These are phyloP conservation scores for Monochamus alternatus DNA, from an alignment of 2,888 invertebrate species.

Conservation along the genomic window DNA sequence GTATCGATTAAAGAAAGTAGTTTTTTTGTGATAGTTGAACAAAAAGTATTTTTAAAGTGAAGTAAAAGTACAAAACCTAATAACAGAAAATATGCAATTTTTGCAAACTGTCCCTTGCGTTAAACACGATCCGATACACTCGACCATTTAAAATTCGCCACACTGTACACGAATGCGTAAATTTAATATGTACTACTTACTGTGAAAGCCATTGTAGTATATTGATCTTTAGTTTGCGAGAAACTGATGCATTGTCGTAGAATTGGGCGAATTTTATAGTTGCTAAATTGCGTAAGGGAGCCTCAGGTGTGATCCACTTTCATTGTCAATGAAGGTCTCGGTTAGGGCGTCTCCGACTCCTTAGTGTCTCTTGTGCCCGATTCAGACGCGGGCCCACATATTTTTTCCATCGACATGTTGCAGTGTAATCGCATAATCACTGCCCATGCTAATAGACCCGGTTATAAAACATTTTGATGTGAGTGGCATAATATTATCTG, in stretches of 20 bases:
- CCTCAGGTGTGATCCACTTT: slow-evolving; percentile 65
- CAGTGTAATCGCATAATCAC: background rate
- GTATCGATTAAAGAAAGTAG: no score
- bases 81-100: no score
- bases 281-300: slow-evolving; percentile 54
- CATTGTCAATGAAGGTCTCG: slow-evolving; percentile 68
- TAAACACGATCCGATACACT: no score
- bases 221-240: slow-evolving; percentile 52
- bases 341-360: slow-evolving; percentile 61
- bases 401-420: slow-evolving; percentile 7
- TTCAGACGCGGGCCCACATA: slow-evolving; percentile 5
- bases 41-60: no score
- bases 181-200: slow-evolving; percentile 55
- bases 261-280: slow-evolving; percentile 61
- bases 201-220: slow-evolving; percentile 64
- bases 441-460: background rate
- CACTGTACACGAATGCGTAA: background rate
- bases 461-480: background rate
- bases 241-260: slow-evolving; percentile 60
- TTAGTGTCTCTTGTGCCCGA: slow-evolving; percentile 27
- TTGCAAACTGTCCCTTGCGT: no score
- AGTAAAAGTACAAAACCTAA: no score
- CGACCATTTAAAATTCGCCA: no score
- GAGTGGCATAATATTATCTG: background rate
- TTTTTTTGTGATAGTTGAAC: no score